phyloP scores from a whole-genome alignment of 30 jellyfish, hydroid and myxozoan species.

The Aurelia aurita complex sp. Pacific region DNA sequence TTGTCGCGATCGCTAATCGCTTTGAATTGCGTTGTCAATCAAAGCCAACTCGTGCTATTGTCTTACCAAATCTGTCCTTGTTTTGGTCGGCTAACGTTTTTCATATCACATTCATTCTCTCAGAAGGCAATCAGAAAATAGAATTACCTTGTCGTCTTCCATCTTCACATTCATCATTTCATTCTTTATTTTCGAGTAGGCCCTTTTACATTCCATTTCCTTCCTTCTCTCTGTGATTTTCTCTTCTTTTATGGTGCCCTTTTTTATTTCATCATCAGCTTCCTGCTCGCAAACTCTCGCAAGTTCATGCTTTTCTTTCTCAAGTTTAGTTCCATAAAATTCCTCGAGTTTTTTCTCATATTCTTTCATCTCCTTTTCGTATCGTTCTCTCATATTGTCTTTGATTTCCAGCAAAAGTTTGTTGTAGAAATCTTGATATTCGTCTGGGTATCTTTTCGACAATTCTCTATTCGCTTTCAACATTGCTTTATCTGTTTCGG shows the following conservation, averaged over 20 bases:
- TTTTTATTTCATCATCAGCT: slow-evolving; percentile 27
- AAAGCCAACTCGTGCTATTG: too few relatives aligned
- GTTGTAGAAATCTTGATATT: slow-evolving; percentile 6
- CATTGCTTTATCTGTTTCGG: neutral
- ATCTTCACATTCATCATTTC: slow-evolving; percentile 27
- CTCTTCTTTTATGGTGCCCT: slow-evolving; percentile 1
- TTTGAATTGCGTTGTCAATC: too few relatives aligned
- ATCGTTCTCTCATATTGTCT: slow-evolving; percentile 9
- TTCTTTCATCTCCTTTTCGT: neutral
- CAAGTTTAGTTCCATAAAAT: neutral
- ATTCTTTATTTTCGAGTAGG: slow-evolving; percentile 30
- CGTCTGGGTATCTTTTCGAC: slow-evolving; percentile 22
- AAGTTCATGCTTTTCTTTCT: neutral
- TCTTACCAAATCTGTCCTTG: too few relatives aligned
- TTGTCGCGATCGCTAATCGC: too few relatives aligned
- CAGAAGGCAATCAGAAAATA: neutral
- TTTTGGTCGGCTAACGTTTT: too few relatives aligned
- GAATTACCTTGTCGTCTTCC: slow-evolving; percentile 30
- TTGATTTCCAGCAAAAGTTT: neutral
- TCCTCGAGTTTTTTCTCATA: neutral
- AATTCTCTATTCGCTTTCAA: slow-evolving; percentile 19
- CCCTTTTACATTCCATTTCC: slow-evolving; percentile 32
- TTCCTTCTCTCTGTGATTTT: slow-evolving; percentile 33
- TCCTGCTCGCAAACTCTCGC: slow-evolving; percentile 10
- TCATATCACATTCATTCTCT: too few relatives aligned